phyloP scores from a whole-genome alignment of 2,797 vertebrate species.

The Sitta carolinensis region DNA sequence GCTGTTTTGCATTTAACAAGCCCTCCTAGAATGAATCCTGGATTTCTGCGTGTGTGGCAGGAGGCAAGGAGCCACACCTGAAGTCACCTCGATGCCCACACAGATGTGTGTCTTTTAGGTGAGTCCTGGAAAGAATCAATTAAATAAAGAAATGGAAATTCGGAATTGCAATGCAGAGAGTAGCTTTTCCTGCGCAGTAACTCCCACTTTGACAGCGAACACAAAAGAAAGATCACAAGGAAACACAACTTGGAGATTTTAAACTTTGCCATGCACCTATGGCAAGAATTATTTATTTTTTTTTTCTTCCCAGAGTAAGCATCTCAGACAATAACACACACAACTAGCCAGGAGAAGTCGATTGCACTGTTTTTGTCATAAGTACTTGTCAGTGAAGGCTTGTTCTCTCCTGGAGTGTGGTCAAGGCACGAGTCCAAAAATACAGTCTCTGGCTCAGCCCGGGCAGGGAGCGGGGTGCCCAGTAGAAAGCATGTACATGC shows the following conservation, averaged over 20 bases:
- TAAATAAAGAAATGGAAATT: neutral
- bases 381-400: conserved; percentile 49
- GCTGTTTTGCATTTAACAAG: conserved; percentile 69
- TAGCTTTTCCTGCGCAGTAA: neutral
- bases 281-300: neutral
- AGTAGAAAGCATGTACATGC: neutral
- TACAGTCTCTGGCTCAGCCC: neutral
- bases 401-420: conserved; percentile 32
- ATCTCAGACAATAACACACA: conserved; percentile 19
- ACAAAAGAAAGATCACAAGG: neutral
- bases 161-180: neutral
- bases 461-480: conserved; percentile 8
- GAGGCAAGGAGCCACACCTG: conserved; percentile 55
- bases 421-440: conserved; percentile 61
- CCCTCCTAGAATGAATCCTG: conserved; percentile 13
- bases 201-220: neutral
- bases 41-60: conserved; percentile 21
- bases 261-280: neutral
- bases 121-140: neutral
- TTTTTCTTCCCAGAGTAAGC: neutral
- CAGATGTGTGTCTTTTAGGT: conserved; percentile 6
- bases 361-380: conserved; percentile 44
- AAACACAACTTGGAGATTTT: neutral
- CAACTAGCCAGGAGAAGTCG: conserved; percentile 38
- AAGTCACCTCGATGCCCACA: conserved; percentile 15